These are phyloP conservation scores for Eumacrocentrus americanus DNA, from an alignment of 2,888 invertebrate genomes.

Conservation along the genomic window DNA sequence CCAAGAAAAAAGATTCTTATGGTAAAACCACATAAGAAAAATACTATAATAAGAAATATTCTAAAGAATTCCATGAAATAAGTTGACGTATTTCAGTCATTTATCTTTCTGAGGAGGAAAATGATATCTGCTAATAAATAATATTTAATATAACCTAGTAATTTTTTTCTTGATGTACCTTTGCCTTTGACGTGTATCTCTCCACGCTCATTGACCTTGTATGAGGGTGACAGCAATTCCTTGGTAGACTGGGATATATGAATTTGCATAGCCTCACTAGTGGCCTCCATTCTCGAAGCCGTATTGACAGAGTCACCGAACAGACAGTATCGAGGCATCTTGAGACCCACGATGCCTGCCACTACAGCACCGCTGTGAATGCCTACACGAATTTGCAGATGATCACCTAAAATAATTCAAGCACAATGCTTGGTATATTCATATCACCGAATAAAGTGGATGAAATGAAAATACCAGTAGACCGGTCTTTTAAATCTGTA, in stretches of 20 bases:
- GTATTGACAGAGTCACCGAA: slow-evolving; percentile 93
- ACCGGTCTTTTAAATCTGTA: slow-evolving; percentile 88
- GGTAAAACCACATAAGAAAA: neutral
- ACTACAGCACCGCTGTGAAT: slow-evolving; percentile 92
- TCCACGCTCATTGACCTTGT: slow-evolving; percentile 78
- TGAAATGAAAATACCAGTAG: slow-evolving; percentile 79
- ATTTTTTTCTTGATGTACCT: slow-evolving; percentile 68
- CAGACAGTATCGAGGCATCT: slow-evolving; percentile 84
- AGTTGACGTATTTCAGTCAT: no score
- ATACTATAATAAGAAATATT: no score
- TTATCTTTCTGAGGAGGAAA: neutral
- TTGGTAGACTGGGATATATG: slow-evolving; percentile 92
- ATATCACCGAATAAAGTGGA: no score
- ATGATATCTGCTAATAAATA: no score
- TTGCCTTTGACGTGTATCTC: slow-evolving; percentile 91
- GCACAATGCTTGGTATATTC: no score
- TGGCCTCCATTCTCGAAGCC: slow-evolving; percentile 92
- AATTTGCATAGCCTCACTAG: slow-evolving; percentile 90
- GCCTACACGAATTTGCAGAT: slow-evolving; percentile 83
- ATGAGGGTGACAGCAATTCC: slow-evolving; percentile 75
- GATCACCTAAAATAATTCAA: slow-evolving; percentile 68
- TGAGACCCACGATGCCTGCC: slow-evolving; percentile 91
- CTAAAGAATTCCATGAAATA: no score
- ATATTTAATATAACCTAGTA: no score
- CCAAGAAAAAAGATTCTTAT: neutral